Conservation (phyloP, 2,113 vertebrate genomes). For the Pangasianodon gigas region DNA sequence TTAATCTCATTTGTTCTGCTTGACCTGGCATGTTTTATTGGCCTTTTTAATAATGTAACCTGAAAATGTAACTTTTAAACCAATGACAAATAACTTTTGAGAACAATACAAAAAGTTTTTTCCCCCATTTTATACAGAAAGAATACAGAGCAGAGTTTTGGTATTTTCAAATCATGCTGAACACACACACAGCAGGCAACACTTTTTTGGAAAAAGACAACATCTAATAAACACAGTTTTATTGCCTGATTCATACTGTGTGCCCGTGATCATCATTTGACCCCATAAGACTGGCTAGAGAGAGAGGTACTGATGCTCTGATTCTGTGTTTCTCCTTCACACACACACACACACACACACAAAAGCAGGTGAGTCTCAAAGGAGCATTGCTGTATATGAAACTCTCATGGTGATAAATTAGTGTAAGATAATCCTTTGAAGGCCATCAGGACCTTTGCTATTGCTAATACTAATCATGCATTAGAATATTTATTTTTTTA, state of each 20-base stretch:
- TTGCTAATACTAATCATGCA: neutral
- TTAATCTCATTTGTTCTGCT: neutral
- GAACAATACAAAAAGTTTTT: neutral
- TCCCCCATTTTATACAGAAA: neutral
- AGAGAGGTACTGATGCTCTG: neutral
- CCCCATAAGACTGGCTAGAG: neutral
- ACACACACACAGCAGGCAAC: neutral
- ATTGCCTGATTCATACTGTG: neutral
- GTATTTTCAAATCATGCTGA: neutral
- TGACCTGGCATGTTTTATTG: neutral
- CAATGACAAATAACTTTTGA: neutral
- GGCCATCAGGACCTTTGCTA: neutral
- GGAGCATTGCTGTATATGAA: slow-evolving; percentile 19
- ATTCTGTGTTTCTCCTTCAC: neutral
- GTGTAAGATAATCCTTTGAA: slow-evolving; percentile 37
- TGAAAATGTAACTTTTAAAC: neutral
- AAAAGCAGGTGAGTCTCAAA: slow-evolving; percentile 10
- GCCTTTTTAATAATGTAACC: neutral
- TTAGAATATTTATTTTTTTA: slow-evolving; percentile 9
- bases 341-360: neutral
- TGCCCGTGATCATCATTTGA: neutral
- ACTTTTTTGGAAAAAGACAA: neutral
- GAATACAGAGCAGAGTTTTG: neutral
- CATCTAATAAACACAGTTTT: neutral
- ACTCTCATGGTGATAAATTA: slow-evolving; percentile 38